phyloP scores from a whole-genome alignment of 2,113 vertebrate species.

The Indri indri region DNA sequence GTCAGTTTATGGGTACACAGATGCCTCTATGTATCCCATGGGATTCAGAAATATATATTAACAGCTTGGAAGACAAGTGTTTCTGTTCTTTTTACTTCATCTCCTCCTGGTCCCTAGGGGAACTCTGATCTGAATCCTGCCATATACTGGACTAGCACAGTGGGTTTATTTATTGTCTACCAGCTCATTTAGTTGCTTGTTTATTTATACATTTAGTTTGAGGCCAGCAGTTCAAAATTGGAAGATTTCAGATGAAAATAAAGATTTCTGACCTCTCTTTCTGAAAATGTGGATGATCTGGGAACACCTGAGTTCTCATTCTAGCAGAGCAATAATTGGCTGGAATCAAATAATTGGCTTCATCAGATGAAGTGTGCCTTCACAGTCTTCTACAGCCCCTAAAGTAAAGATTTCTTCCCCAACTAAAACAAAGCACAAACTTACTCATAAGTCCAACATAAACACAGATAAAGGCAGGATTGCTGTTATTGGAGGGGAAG shows the following conservation, averaged over 20 bases:
- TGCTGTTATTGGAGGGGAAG: not conserved
- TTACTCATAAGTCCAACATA: not conserved
- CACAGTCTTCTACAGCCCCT: rapidly evolving
- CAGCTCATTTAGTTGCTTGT: not conserved
- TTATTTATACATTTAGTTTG: not conserved
- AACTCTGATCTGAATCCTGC: not conserved
- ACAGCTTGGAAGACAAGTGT: not conserved
- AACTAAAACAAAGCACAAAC: not conserved
- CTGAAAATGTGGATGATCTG: not conserved
- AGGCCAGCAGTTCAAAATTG: not conserved
- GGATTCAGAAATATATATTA: not conserved
- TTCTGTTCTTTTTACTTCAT: not conserved
- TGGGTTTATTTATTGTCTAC: not conserved
- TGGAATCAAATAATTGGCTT: not conserved
- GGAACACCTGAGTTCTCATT: not conserved
- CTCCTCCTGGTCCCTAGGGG: not conserved
- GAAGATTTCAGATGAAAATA: not conserved
- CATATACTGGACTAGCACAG: not conserved
- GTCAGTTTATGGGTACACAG: not conserved
- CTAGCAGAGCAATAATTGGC: not conserved
- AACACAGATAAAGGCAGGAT: not conserved
- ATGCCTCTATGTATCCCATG: not conserved
- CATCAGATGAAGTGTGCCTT: not conserved
- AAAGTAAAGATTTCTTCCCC: not conserved
- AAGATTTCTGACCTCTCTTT: not conserved